These are phyloP conservation scores for Sinotaia quadrata DNA, from an alignment of 2,888 invertebrate genomes.

Conservation along the genomic window DNA sequence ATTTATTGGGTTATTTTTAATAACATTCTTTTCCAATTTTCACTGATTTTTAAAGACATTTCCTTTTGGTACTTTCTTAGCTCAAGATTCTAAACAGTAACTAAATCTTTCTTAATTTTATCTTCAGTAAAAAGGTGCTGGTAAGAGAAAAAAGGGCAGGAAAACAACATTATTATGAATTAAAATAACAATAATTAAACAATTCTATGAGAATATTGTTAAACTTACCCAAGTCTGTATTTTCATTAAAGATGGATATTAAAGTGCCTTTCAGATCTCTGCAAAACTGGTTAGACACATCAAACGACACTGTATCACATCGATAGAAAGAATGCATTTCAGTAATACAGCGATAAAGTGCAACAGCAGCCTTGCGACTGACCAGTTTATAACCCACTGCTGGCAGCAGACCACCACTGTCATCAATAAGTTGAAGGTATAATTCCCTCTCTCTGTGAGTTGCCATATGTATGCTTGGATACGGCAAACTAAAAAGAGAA, in stretches of 20 bases:
- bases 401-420: conserved; percentile 74
- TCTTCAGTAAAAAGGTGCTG: too few relatives aligned
- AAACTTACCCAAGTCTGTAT: conserved; percentile 62
- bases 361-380: conserved; percentile 85
- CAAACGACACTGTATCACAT: conserved; percentile 90
- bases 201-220: too few relatives aligned
- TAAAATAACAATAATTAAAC: too few relatives aligned
- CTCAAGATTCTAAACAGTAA: too few relatives aligned
- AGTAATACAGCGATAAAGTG: conserved; percentile 82
- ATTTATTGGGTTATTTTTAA: too few relatives aligned
- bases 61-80: too few relatives aligned
- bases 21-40: too few relatives aligned
- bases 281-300: conserved; percentile 90
- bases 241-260: conserved; percentile 90
- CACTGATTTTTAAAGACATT: too few relatives aligned
- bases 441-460: conserved; percentile 65
- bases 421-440: conserved; percentile 61
- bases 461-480: conserved; percentile 66
- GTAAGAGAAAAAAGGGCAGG: too few relatives aligned
- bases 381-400: conserved; percentile 82
- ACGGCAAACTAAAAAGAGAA: conserved; percentile 63
- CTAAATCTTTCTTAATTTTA: too few relatives aligned
- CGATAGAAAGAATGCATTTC: conserved; percentile 94
- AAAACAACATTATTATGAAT: too few relatives aligned
- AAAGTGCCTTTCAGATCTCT: conserved; percentile 91